Base-by-base conservation (phyloP, 2,113 vertebrate genomes). In the Scolopax mira region DNA sequence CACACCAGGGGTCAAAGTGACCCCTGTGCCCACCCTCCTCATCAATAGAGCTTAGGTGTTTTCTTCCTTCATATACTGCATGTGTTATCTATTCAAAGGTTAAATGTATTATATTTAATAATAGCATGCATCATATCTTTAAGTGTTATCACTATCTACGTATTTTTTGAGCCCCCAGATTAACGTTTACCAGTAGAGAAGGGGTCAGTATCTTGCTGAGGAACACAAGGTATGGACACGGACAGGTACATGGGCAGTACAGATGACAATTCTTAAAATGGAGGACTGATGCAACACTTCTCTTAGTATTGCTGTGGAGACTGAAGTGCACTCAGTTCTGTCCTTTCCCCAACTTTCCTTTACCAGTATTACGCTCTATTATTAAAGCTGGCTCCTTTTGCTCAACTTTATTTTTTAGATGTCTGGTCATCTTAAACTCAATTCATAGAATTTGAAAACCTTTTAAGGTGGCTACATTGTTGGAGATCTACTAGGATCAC, bases 11-110 rank as follows among this genome's bases (percentile, higher is more conserved):
- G 37, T 28, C 82, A 4, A 19, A 35, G 39, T 2, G 0, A 14
- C 2, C 30, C 72, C 30, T 37, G 6, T 14, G 33, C 75, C 33
- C 77, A 7, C 39, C 46, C 17, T 11, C 71, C 41, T 30, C 7
- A n/a, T 0, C 39, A 54, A 0, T 0, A 2, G 8, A 51, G 35
- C 14, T 39, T 8, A 57, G 4, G 25, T 51, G 23, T 7, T 55
- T 23, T 42, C 8, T 55, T 30, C 48, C 19, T 67, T 28, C 22
- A 5, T 37, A 3, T 6, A 12, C 5, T 17, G 37, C 57, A 8
- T 11, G 7, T 42, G 9, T 33, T 42, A 42, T 30, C 61, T 22
- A 21, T 2, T 33, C 30, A 39, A 57, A 74, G 55, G 46, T 54
- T 28, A 62, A 62, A 31, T 22, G 22, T 13, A 16, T 27, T 61